Evolutionary conservation across 1,140 invertebrate genomes (phyloP).

Genomic region (Caenorhabditis tropicalis): DNA sequence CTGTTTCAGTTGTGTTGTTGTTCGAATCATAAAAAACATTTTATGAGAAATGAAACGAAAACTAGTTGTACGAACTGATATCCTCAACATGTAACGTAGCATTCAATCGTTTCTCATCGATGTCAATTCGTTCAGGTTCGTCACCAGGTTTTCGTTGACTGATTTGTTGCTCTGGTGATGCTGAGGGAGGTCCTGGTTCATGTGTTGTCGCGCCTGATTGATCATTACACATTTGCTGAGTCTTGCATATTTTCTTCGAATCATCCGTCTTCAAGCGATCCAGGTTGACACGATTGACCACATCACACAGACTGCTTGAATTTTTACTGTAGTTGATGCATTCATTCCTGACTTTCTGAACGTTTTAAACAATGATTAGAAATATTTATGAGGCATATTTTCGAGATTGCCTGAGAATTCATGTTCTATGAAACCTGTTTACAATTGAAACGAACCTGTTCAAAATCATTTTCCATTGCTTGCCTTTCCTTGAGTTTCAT

Average conservation of each 20-base stretch:
- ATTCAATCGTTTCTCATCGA: not conserved
- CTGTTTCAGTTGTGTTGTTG: not conserved
- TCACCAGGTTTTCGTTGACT: not conserved
- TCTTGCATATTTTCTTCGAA: not conserved
- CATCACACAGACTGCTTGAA: not conserved
- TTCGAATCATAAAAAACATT: not conserved
- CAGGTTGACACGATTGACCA: conserved; percentile 73
- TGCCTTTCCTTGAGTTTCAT: conserved; percentile 3
- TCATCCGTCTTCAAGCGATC: conserved; percentile 11
- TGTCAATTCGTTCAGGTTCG: too few species aligned
- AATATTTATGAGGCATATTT: not conserved
- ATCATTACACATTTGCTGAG: not conserved
- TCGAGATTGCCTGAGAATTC: not conserved
- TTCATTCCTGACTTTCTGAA: not conserved
- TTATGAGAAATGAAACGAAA: not conserved
- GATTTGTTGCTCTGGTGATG: not conserved
- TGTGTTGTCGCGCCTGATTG: not conserved
- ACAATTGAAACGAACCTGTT: not conserved
- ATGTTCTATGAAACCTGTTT: not conserved
- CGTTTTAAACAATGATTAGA: not conserved
- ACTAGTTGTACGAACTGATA: not conserved
- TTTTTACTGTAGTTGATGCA: not conserved
- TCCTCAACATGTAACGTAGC: not conserved
- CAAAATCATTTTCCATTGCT: conserved; percentile 20
- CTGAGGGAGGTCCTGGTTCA: not conserved